Evolutionary conservation across 2,113 vertebrate genomes (phyloP), one percentile per base, ranked within the genome.

Genomic region (Puffinus mauretanicus): DNA sequence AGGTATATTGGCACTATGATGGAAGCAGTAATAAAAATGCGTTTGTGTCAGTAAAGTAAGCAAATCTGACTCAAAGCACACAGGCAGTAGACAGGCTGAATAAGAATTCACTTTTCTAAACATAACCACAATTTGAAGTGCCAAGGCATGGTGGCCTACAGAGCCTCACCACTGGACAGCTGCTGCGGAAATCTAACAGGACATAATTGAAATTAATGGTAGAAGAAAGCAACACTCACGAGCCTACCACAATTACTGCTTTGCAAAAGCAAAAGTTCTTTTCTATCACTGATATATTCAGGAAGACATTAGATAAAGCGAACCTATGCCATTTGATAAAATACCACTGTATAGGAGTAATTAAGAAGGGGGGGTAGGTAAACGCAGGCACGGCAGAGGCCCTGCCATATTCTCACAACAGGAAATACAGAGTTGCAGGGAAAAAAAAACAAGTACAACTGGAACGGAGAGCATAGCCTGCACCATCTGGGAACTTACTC

Each of bases 41-140:
- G 52, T 92, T 92, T 87, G 32, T 95, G 89, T 66, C 91, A 85
- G 27, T 80, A 80, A 87, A 94, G 54, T 70, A 96, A 93, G 84
- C 42, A 96, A 94, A 85, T 62, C 51, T 66, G 81, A 90, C 83
- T 91, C 83, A 92, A 91, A 86, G 86, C 40, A 94, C 76, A 77
- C 44, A 82, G 77, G 76, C 46, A 75, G 49, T 7, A 88, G 60
- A 94, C 57, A 78, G 49, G 40, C 40, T 86, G 60, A 76, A 27
- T 62, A 82, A 89, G 66, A 89, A 89, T 49, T 82, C 61, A 27
- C 70, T 89, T 94, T 93, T 96, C 73, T 34, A 84, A 97, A 69
- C 40, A 47, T 12, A 94, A 54, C 25, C 49, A 54, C 57, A 80
- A 64, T 71, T 54, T 77, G 44, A 82, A 90, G 79, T 0, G 1